Base-by-base conservation (phyloP, 1,140 invertebrate species). In the Camponotus floridanus region DNA sequence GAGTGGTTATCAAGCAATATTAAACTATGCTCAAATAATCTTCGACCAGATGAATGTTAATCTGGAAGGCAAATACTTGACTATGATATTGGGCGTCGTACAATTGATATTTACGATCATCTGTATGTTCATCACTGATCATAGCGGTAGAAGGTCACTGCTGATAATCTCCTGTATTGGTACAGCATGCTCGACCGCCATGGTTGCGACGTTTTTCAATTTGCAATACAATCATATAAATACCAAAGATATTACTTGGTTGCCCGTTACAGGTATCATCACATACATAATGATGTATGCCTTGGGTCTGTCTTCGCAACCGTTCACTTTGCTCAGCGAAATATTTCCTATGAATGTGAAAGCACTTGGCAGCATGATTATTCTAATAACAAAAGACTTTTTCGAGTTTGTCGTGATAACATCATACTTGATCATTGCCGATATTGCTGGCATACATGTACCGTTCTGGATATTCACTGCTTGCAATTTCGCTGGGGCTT, bases 401-500 rank as follows among this genome's bases (percentile, higher is more conserved):
- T n/a, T n/a, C n/a, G n/a, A n/a, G n/a, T n/a, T n/a, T 15, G 92
- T 97, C 11, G 96, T 98, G 33, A 97, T 97, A n/a, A 96, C 97
- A 90, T 95, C 96, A 84, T 97, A 97, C 93, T 95, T 96, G 92
- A 94, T 96, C 2, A 94, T 97, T 86, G 94, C 93, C 67, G 94
- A 96, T 86, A 89, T 90, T 3, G 95, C 97, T 61, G 96, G 96
- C 31, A 95, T 96, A 31, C 96, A 97, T 92, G 96, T 96, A 64
- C 96, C 96, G 61, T 98, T 97, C 93, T 97, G 96, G 95, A 94
- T 97, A 45, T 98, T 98, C 93, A 94, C 97, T 0, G 95, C 96
- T 3, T 96, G 96, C 26, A 26, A 26, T 26, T 26, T 26, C 26
- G 26, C 26, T 26, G 26, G 26, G 26, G 26, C 26, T 26, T 26